Base-by-base conservation (phyloP, 2,888 invertebrate genomes). In the Metellina segmentata region DNA sequence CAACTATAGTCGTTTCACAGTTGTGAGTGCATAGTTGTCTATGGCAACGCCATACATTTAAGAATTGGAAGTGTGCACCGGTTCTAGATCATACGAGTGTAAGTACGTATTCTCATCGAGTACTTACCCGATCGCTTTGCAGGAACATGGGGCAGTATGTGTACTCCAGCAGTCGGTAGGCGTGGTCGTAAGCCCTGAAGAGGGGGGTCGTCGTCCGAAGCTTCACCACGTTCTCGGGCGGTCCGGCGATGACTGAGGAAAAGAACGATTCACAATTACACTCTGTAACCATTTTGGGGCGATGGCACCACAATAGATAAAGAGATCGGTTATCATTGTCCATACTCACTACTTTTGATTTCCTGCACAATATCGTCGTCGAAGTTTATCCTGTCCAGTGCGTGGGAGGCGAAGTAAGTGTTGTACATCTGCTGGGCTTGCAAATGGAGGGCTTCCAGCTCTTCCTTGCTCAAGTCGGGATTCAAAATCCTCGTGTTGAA, bases 131-230 rank as follows among this genome's bases (percentile, higher is more conserved):
- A 95, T 97, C 97, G 94, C 97, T 97, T 94, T 97, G 97, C 94
- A 97, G 96, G 95, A 98, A 98, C 94, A 96, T 96, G 13, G 97
- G 97, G 93, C 97, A 95, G 95, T 97, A 97, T 91, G 96, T 96
- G 93, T 96, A 96, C 94, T 97, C 97, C 93, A 98, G 95, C 5
- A 96, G 95, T 53, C 96, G 96, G 94, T 97, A 97, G 0, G 97
- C 97, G 94, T 97, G 96, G 94, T 97, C 97, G 94, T 97, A 97
- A 0, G 97, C 97, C 95, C 97, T 96, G 94, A 97, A 97, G 61
- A 98, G 95, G 0, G 97, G 97, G 91, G 97, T 96, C 61, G 97
- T 97, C 6, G 97, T 97, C 94, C 97, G 96, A 88, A 98, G 95
- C 94, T 97, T 96, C 13, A 96, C 96, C n/a, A 97, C 96, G 94